A percentile compares a stretch with the other conserved stretches of the same genome.
phyloP scores from a whole-genome alignment of 2,113 vertebrate genomes.

The Caracal caracal region DNA sequence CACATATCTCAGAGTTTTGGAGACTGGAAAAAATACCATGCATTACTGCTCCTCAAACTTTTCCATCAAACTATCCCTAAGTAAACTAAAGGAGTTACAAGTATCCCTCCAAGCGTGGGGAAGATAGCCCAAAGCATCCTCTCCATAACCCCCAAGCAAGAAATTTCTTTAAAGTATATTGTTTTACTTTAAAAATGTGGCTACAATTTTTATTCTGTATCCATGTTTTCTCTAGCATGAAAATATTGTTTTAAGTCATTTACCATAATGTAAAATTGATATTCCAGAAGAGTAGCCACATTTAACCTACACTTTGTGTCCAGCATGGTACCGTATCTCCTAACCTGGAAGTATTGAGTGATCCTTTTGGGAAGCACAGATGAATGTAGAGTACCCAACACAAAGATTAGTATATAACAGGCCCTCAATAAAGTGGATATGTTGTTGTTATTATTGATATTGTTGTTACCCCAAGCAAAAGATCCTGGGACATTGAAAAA shows the following conservation, averaged over 20 bases:
- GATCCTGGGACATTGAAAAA: background rate
- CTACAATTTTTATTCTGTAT: background rate
- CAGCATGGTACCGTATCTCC: background rate
- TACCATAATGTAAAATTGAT: conserved; percentile 18
- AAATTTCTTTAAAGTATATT: background rate
- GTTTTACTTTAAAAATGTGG: background rate
- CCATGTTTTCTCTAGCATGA: background rate
- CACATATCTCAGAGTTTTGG: background rate
- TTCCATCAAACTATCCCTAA: background rate
- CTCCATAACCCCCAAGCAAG: background rate
- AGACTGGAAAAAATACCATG: background rate
- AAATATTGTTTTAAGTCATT: background rate
- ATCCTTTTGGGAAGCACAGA: background rate
- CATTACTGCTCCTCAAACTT: background rate
- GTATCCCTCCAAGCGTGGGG: background rate
- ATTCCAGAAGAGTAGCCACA: background rate
- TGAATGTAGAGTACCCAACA: background rate
- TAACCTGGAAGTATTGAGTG: background rate
- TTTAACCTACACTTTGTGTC: background rate
- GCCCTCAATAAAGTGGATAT: background rate
- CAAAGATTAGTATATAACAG: background rate
- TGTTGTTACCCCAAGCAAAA: background rate
- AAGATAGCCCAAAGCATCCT: background rate
- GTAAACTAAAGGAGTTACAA: background rate
- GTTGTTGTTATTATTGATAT: background rate